Evolutionary conservation across 2,797 vertebrate species (phyloP).

Genomic region (Microcaecilia unicolor): DNA sequence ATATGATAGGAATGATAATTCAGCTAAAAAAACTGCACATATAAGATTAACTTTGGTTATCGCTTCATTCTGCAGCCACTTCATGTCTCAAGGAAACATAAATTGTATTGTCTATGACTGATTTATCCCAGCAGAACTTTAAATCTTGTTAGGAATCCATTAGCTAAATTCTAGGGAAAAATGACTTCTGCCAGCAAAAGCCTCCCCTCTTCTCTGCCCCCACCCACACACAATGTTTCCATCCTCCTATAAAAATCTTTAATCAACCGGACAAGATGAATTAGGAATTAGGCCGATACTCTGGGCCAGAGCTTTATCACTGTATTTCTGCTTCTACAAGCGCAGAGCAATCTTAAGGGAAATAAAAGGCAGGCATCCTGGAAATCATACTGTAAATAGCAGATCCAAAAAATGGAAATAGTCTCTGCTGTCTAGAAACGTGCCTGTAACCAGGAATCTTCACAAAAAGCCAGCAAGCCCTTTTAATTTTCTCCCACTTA

Average conservation of each 20-base stretch:
- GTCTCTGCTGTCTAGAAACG: not conserved
- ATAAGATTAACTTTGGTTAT: slow-evolving; percentile 1
- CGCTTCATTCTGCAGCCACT: slow-evolving; percentile 15
- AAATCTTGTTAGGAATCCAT: slow-evolving; percentile 46
- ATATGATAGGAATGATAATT: too few species aligned
- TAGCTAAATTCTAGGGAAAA: slow-evolving; percentile 31
- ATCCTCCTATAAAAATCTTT: too few species aligned
- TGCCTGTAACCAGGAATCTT: slow-evolving; percentile 11
- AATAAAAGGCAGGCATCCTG: not conserved
- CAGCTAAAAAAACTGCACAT: too few species aligned
- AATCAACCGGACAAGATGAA: slow-evolving; percentile 6
- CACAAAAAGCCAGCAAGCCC: slow-evolving; percentile 12
- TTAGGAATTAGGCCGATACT: slow-evolving; percentile 3
- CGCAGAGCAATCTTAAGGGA: not conserved
- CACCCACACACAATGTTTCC: too few species aligned
- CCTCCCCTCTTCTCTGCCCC: too few species aligned
- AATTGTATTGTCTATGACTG: slow-evolving; percentile 33
- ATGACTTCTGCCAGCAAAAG: slow-evolving; percentile 5
- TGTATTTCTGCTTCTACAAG: slow-evolving; percentile 21
- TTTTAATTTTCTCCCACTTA: not conserved
- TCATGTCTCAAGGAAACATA: slow-evolving; percentile 31
- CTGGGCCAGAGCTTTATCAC: slow-evolving; percentile 6
- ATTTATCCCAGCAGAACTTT: slow-evolving; percentile 36
- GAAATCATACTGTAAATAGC: not conserved
- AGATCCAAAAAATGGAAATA: too few species aligned